phyloP scores from a whole-genome alignment of 2,113 vertebrate genomes.

The Probosciger aterrimus region DNA sequence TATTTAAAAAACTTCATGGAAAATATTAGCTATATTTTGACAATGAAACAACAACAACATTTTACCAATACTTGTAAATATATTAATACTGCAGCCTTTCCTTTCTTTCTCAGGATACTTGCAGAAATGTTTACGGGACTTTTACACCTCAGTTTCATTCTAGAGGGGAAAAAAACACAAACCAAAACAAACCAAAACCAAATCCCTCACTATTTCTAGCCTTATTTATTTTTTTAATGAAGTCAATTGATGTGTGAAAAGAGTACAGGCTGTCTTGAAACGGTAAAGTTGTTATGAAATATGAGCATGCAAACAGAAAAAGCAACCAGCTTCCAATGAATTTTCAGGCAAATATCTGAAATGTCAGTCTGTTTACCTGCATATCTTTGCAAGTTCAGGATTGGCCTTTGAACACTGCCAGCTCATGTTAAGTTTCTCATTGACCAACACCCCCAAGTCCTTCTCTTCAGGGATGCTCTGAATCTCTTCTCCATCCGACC shows the following conservation, averaged over 20 bases:
- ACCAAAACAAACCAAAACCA: background rate
- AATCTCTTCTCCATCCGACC: background rate
- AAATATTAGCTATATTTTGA: background rate
- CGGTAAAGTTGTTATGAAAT: background rate
- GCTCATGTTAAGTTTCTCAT: background rate
- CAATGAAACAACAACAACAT: background rate
- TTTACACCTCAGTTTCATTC: background rate
- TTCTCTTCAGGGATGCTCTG: background rate
- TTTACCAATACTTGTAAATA: background rate
- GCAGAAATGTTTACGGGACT: background rate
- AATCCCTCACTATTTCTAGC: background rate
- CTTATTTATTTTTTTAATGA: slow-evolving; percentile 6
- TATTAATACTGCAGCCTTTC: background rate
- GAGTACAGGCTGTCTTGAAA: slow-evolving; percentile 8
- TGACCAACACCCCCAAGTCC: background rate
- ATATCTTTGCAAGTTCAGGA: background rate
- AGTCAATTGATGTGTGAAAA: slow-evolving; percentile 52
- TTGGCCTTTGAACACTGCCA: background rate
- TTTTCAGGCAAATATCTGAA: background rate
- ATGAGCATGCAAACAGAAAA: background rate
- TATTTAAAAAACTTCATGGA: background rate
- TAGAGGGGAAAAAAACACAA: background rate
- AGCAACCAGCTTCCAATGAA: background rate
- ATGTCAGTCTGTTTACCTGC: background rate
- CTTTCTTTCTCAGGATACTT: background rate